Evolutionary conservation across 2,113 vertebrate species (phyloP).

Genomic region (Syngnathoides biaculeatus): DNA sequence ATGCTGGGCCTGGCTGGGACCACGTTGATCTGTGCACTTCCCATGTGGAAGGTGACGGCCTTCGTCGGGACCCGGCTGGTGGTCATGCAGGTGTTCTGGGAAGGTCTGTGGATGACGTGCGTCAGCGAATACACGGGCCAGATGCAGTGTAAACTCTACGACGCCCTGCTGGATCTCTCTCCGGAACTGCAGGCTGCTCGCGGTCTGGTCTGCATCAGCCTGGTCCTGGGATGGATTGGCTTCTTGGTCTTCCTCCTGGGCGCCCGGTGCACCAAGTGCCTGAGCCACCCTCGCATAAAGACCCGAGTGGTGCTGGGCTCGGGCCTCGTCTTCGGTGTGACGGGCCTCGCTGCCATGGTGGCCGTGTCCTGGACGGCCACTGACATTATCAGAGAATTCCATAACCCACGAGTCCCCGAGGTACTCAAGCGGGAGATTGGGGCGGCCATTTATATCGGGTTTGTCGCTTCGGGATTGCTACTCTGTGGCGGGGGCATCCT

Average conservation of each 20-base stretch:
- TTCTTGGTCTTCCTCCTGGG: constrained; percentile 75
- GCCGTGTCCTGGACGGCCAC: constrained; percentile 87
- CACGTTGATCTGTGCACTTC: constrained; percentile 81
- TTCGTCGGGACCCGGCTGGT: constrained; percentile 83
- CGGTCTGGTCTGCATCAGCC: constrained; percentile 76
- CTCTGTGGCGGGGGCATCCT: constrained; percentile 79
- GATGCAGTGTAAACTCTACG: constrained; percentile 84
- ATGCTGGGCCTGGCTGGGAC: constrained; percentile 75
- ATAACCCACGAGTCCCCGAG: constrained; percentile 84
- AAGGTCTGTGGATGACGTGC: constrained; percentile 86
- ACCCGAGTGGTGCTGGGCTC: constrained; percentile 67
- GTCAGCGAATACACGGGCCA: constrained; percentile 81
- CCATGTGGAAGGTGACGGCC: constrained; percentile 85
- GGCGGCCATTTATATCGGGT: constrained; percentile 86
- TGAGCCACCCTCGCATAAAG: constrained; percentile 68
- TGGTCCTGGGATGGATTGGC: constrained; percentile 69
- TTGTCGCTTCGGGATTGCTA: constrained; percentile 79
- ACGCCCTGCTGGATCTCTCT: constrained; percentile 80
- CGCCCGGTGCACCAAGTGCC: constrained; percentile 77
- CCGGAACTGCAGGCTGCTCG: constrained; percentile 78
- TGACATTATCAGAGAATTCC: constrained; percentile 84
- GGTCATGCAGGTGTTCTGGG: constrained; percentile 85
- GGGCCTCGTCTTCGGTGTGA: constrained; percentile 71
- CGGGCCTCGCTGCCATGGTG: constrained; percentile 72
- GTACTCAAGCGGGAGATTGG: constrained; percentile 88